These are phyloP conservation scores for Psittacula derbiana DNA, from an alignment of 2,797 vertebrate species.

Conservation along the genomic window DNA sequence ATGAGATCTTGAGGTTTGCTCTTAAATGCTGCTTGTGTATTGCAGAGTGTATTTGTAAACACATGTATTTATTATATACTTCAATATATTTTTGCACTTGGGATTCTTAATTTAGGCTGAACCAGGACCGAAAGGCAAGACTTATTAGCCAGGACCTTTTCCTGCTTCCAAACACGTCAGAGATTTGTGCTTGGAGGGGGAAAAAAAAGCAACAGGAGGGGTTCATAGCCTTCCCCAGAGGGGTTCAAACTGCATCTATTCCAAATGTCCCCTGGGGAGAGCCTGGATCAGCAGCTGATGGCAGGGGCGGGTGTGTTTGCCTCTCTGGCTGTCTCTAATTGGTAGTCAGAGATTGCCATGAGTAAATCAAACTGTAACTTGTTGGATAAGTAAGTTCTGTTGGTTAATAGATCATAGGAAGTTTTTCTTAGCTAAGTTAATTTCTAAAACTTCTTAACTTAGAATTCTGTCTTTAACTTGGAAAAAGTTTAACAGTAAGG, in stretches of 20 bases:
- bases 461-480: neutral
- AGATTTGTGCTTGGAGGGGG: neutral
- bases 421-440: rapidly evolving
- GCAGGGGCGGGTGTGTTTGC: rapidly evolving
- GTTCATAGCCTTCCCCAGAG: neutral
- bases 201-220: neutral
- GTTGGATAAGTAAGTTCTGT: neutral
- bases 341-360: neutral
- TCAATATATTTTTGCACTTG: neutral
- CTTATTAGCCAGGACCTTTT: neutral
- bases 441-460: neutral
- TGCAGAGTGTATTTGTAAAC: neutral
- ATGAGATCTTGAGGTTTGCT: neutral
- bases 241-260: neutral
- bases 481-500: neutral
- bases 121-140: neutral
- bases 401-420: rapidly evolving
- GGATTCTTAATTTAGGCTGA: neutral
- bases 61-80: neutral
- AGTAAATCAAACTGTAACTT: neutral
- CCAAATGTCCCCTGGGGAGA: neutral
- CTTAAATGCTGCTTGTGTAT: neutral
- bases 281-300: neutral
- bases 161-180: neutral
- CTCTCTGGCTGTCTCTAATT: neutral